Percentiles rank a stretch among this genome's conserved stretches.
These are phyloP conservation scores for Paradisaea rubra DNA, from an alignment of 2,113 vertebrate species.

Conservation along the genomic window DNA sequence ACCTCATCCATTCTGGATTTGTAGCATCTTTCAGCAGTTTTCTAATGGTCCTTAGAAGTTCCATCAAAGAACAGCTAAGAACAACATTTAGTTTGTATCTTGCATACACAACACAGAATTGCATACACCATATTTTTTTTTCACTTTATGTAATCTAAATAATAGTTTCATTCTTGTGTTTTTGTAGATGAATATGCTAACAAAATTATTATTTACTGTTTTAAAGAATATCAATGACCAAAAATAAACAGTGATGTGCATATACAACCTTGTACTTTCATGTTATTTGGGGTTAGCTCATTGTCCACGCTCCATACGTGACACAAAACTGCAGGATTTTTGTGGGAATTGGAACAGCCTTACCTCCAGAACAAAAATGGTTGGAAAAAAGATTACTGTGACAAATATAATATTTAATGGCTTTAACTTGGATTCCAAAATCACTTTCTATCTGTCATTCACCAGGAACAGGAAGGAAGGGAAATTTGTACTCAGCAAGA, in stretches of 20 bases:
- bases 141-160: neutral
- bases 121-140: neutral
- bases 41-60: neutral
- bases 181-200: neutral
- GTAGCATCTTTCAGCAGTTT: neutral
- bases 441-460: neutral
- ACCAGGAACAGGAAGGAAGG: neutral
- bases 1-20: neutral
- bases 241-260: neutral
- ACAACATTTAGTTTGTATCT: neutral
- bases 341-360: neutral
- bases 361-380: neutral
- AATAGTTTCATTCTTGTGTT: neutral
- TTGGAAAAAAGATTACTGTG: neutral
- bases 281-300: neutral
- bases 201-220: neutral
- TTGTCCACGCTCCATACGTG: neutral
- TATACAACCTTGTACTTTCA: neutral
- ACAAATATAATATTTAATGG: neutral
- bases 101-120: neutral
- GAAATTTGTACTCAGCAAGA: neutral
- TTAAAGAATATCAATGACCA: neutral
- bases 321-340: neutral
- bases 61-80: neutral
- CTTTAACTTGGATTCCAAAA: neutral